These are phyloP conservation scores for Aethina tumida DNA, from an alignment of 1,140 invertebrate species.

Conservation along the genomic window DNA sequence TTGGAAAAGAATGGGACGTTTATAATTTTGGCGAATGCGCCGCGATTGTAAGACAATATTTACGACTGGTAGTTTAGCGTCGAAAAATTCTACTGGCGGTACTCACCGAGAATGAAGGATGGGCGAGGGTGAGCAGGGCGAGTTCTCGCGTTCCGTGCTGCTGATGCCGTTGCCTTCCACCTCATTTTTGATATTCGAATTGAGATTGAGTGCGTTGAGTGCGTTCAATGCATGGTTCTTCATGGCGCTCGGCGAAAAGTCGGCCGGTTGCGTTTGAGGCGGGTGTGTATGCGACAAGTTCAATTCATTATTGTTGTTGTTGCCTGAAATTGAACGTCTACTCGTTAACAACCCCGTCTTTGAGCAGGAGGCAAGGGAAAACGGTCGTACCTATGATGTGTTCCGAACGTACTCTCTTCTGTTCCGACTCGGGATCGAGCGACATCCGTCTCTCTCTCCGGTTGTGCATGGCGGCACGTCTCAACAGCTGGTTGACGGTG, in stretches of 20 bases:
- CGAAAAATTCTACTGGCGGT: no score
- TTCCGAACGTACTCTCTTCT: slow-evolving; percentile 40
- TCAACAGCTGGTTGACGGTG: slow-evolving; percentile 53
- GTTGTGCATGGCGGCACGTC: slow-evolving; percentile 53
- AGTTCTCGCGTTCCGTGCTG: slow-evolving; percentile 41
- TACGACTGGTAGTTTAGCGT: no score
- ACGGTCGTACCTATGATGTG: slow-evolving; percentile 33
- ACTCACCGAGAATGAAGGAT: slow-evolving; percentile 24
- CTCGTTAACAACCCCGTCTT: no score
- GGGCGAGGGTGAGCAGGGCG: slow-evolving; percentile 41
- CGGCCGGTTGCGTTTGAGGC: slow-evolving; percentile 53
- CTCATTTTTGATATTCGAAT: slow-evolving; percentile 19
- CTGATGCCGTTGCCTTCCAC: slow-evolving; percentile 42
- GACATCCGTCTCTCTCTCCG: slow-evolving; percentile 48
- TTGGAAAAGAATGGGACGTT: no score
- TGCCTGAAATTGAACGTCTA: no score
- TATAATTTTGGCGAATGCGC: no score
- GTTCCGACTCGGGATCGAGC: slow-evolving; percentile 52
- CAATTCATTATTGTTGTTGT: slow-evolving; percentile 49
- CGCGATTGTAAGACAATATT: no score
- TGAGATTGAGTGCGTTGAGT: slow-evolving; percentile 28
- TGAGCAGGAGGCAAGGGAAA: no score
- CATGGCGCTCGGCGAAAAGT: slow-evolving; percentile 52
- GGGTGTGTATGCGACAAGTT: slow-evolving; percentile 36
- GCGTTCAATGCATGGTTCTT: slow-evolving; percentile 30